Evolutionary conservation across 2,113 vertebrate genomes (phyloP), one percentile per base, ranked within the genome.

Genomic region (Galeopterus variegatus): DNA sequence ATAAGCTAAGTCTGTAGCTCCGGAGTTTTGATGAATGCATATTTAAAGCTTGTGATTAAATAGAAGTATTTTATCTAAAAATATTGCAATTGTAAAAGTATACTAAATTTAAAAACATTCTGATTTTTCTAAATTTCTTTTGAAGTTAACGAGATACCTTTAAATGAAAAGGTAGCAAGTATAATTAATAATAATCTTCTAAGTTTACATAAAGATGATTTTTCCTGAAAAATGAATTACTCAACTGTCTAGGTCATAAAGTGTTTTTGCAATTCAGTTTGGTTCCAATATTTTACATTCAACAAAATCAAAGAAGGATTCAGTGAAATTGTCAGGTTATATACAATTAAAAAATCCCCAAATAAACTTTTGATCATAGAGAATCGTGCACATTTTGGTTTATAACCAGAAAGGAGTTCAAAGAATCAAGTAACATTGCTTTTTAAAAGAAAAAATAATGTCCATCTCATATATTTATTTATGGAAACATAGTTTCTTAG

Each of bases 121-220:
- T 94, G 3, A 75, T 82, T 56, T 91, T 95, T 64, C 50, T 76
- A 10, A 88, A 36, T 95, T 93, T 18, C 36, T 81, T 88, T 36
- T 76, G 31, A 77, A 85, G 70, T 48, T 85, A 58, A 69, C 14
- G 62, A 84, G 15, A 52, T 67, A 52, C 2, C 24, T 94, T 91
- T 91, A 94, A 91, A 56, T 48, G 84, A 62, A 60, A 93, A 3
- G 58, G 69, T 79, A 56, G 73, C 31, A 69, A 58, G 2, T 86
- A 70, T n/a, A 93, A 85, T 73, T 90, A 93, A 90, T 58, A 84
- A 79, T n/a, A 90, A 69, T 15, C 85, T 94, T 67, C n/a, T 72
- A 75, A 84, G 5, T 50, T 36, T 76, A 14, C 12, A 15, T 88
- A 54, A 96, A 58, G 45, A 28, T 17, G 65, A 50, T 50, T 56